These are phyloP conservation scores for Caenorhabditis sp. DNA, from an alignment of 2,888 invertebrate genomes.

Conservation along the genomic window DNA sequence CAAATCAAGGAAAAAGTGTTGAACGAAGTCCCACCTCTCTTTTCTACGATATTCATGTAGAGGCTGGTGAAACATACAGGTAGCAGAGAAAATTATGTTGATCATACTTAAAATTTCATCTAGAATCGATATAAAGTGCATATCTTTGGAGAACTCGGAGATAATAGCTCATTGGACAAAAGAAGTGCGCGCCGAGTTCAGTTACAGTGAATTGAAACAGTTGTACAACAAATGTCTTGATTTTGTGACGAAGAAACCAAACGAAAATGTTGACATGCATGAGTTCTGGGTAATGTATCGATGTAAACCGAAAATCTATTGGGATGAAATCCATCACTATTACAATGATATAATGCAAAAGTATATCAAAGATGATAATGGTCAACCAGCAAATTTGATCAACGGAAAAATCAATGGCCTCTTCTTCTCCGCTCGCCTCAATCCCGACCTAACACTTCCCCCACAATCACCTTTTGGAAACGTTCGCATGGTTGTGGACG, in stretches of 20 bases:
- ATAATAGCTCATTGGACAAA: conserved; percentile 16
- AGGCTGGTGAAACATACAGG: conserved; percentile 18
- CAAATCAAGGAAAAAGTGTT: background rate
- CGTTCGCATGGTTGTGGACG: conserved; percentile 57
- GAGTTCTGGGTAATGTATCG: conserved; percentile 41
- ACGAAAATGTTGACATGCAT: conserved; percentile 37
- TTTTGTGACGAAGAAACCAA: conserved; percentile 17
- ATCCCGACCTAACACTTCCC: conserved; percentile 54
- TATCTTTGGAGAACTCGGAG: background rate
- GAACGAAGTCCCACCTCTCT: conserved; percentile 2
- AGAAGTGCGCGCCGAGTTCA: conserved; percentile 46
- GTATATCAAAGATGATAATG: conserved; percentile 68
- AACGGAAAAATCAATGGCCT: conserved; percentile 62
- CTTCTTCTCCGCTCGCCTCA: conserved; percentile 70
- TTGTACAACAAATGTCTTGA: conserved; percentile 37
- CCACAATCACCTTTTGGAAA: conserved; percentile 66
- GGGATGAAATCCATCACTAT: conserved; percentile 58
- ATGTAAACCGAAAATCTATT: conserved; percentile 62
- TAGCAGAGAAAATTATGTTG: background rate
- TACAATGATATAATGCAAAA: conserved; percentile 60
- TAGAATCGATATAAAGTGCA: conserved; percentile 21
- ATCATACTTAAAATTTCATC: background rate
- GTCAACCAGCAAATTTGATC: conserved; percentile 64
- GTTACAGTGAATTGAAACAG: conserved; percentile 29
- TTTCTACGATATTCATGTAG: conserved; percentile 11